Evolutionary conservation across 1,140 invertebrate genomes (phyloP), one percentile per base, ranked within the genome.

Genomic region (Bombus waltoni): DNA sequence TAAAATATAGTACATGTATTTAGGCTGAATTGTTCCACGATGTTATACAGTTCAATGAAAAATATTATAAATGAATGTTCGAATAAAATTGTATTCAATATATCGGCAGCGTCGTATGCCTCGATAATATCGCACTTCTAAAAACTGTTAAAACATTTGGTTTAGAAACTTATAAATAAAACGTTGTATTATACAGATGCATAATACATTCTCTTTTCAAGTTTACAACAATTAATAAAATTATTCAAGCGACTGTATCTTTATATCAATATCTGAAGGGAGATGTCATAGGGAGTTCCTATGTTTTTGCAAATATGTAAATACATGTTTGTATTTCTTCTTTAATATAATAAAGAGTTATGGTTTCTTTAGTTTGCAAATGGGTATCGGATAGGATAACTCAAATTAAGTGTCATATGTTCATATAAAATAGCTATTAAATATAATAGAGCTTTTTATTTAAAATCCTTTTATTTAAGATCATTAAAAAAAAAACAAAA

Each of bases 1-100:
- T 79, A 84, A 84, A 79, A 84, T 84, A 84, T 84, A 79, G 82
- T 84, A 84, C 82, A 84, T 79, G 82, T 84, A 84, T 84, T 84
- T 84, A 84, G 76, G 82, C 82, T 84, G 76, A 84, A 79, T 84
- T 79, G 82, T 84, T 84, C 82, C 82, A 79, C 82, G 66, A 84
- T 79, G 82, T 84, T 84, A 79, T 84, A 84, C 75, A 84, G 53
- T 79, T 84, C 71, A 84, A 71, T 84, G 66, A 76, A 84, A 84
- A 84, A 79, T 84, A 76, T 84, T 84, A 79, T 84, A 84, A 78
- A 72, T n/a, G 59, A 83, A 83, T 77, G 22, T 70, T 70, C 28
- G 44, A 79, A 84, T 79, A 84, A 84, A 84, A 71, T 84, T 47
- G 65, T 84, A 84, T 71, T 71, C 76, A 66, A 68, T 79, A 79